A percentile compares a stretch with the other conserved stretches of the same genome.
These are phyloP conservation scores for Ectropis grisescens DNA, from an alignment of 1,140 invertebrate genomes.

Conservation along the genomic window DNA sequence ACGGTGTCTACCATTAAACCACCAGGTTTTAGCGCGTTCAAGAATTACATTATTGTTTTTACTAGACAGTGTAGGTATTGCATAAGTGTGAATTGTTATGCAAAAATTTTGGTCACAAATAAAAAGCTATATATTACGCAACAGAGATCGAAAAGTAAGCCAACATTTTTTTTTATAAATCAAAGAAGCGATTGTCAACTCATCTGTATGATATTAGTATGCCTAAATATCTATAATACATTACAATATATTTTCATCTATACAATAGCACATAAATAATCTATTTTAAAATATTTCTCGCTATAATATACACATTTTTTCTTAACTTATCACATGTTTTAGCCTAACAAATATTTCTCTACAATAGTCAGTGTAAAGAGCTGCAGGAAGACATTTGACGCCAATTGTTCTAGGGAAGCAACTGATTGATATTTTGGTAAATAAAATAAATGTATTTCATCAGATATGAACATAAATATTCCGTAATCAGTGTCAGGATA, in stretches of 20 bases:
- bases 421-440: conserved; percentile 2
- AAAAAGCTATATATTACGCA: too few relatives aligned
- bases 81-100: too few relatives aligned
- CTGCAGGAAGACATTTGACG: conserved; percentile 66
- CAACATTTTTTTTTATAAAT: too few relatives aligned
- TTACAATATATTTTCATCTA: conserved; percentile 24
- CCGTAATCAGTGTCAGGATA: too few relatives aligned
- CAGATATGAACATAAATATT: too few relatives aligned
- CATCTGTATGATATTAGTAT: conserved; percentile 9
- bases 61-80: too few relatives aligned
- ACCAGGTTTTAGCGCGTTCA: too few relatives aligned
- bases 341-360: conserved; percentile 53
- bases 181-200: conserved; percentile 13
- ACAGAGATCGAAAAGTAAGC: too few relatives aligned
- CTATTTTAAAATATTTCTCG: conserved; percentile 45
- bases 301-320: conserved; percentile 36
- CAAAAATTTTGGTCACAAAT: too few relatives aligned
- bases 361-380: conserved; percentile 66
- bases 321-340: conserved; percentile 50
- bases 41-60: too few relatives aligned
- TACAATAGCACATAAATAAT: conserved; percentile 35
- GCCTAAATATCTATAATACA: conserved; percentile 21
- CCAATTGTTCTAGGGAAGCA: conserved; percentile 12
- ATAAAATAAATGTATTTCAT: too few relatives aligned
- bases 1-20: too few relatives aligned